Base-by-base conservation (phyloP, 2,888 invertebrate genomes). In the Amblyteles armatorius region DNA sequence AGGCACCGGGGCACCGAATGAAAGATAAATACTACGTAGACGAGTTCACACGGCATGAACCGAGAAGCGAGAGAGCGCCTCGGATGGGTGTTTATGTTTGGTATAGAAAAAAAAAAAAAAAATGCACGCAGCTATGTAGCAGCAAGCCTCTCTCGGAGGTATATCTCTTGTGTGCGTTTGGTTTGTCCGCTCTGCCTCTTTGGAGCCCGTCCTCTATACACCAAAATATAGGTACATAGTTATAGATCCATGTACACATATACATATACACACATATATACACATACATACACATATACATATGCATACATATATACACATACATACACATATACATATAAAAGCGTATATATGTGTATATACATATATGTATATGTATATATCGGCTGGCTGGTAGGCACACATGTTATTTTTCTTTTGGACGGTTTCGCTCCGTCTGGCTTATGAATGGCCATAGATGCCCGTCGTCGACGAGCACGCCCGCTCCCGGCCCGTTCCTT, bases 401-500 rank as follows among this genome's bases (percentile, higher is more conserved):
- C 74, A 57, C 57, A 44, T 68, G 78, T 68, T 68, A 68, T 83
- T 83, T 76, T 83, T 83, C 79, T 79, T 82, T 76, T 36, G 26
- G 67, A 80, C 71, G 71, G 79, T 85, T 71, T 85, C 85, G 82
- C 57, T 79, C 76, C 85, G 85, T 85, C 85, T 85, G 85, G 85
- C 82, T 85, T 79, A 82, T 85, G 85, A 85, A 85, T 85, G 85
- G 82, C 82, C 85, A 67, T 82, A 79, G 84, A 85, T 60, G 73
- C 72, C 40, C 55, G 72, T 48, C 82, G 83, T 67, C 83, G 80
- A 60, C 79, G 84, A 67, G 68, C 33, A 68, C 44, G 36, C 71
- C 33, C 57, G 19, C 57, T 50, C 63, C 36, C 71, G 48, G 72
- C 60, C 60, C 71, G 52, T 48, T 67, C 77, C 79, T 80, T 73